Conservation (phyloP, 2,113 vertebrate genomes). For the Oostethus manadensis region DNA sequence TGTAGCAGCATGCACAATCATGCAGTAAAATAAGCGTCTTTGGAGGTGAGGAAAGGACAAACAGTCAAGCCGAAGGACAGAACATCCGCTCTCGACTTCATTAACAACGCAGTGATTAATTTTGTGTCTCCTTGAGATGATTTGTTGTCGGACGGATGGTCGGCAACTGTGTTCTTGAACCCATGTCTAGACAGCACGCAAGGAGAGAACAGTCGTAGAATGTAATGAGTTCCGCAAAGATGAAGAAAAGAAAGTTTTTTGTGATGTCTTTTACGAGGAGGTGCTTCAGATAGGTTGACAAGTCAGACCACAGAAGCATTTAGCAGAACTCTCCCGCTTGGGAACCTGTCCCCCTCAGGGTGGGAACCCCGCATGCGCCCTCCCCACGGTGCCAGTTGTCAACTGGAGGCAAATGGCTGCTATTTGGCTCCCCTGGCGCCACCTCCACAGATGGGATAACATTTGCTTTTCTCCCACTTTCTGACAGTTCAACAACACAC, state of each 20-base stretch:
- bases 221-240: constrained; percentile 36
- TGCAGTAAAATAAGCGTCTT: constrained; percentile 45
- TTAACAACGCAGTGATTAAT: constrained; percentile 74
- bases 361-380: background rate
- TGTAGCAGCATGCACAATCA: no score
- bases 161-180: constrained; percentile 57
- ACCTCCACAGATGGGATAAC: constrained; percentile 35
- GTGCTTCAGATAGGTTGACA: background rate
- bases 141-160: constrained; percentile 40
- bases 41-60: constrained; percentile 41
- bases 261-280: constrained; percentile 18
- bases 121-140: constrained; percentile 57
- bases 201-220: constrained; percentile 48
- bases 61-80: constrained; percentile 49
- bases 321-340: background rate
- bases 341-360: background rate
- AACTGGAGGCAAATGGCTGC: constrained; percentile 62
- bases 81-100: constrained; percentile 29
- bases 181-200: constrained; percentile 49
- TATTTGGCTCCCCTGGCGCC: constrained; percentile 58
- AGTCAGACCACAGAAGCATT: background rate
- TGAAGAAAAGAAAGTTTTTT: constrained; percentile 30
- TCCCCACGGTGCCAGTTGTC: background rate
- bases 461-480: constrained; percentile 51
- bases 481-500: constrained; percentile 42